These are phyloP conservation scores for Sinonovacula constricta DNA, from an alignment of 1,140 invertebrate species.

Conservation along the genomic window DNA sequence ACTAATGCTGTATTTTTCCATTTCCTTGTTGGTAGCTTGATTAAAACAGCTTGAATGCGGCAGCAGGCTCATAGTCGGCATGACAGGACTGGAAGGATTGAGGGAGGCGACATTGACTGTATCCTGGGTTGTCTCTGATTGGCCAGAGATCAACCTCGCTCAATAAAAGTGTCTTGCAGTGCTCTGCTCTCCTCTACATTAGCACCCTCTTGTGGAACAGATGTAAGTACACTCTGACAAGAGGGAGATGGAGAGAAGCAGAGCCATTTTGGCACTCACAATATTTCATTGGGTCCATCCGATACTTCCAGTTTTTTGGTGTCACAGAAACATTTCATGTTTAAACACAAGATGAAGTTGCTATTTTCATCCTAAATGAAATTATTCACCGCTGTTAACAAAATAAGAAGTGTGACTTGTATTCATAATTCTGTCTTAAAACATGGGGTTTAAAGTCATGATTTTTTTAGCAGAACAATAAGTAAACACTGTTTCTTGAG, in stretches of 20 bases:
- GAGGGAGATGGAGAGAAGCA: constrained; percentile 43
- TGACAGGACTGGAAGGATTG: constrained; percentile 52
- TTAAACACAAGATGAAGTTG: too few relatives aligned
- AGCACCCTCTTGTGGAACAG: constrained; percentile 47
- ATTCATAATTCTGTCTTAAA: too few relatives aligned
- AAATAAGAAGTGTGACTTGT: too few relatives aligned
- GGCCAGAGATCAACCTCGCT: not conserved
- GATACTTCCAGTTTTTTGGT: too few relatives aligned
- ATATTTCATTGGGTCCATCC: too few relatives aligned
- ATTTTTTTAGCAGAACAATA: too few relatives aligned
- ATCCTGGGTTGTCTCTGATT: not conserved
- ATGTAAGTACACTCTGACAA: constrained; percentile 43
- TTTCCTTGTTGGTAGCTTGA: constrained; percentile 53
- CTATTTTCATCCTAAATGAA: too few relatives aligned
- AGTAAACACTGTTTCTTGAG: too few relatives aligned
- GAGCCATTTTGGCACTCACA: constrained; percentile 44
- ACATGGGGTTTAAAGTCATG: too few relatives aligned
- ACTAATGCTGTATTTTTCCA: too few relatives aligned
- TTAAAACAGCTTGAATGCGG: constrained; percentile 49
- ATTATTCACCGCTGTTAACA: too few relatives aligned
- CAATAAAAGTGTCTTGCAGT: constrained; percentile 25
- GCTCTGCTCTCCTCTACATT: constrained; percentile 46
- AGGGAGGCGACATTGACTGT: constrained; percentile 36
- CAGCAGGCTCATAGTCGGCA: constrained; percentile 51
- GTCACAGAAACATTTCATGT: too few relatives aligned